Evolutionary conservation across 1,140 invertebrate species (phyloP), one percentile per base, ranked within the genome.

Genomic region (Globodera rostochiensis): DNA sequence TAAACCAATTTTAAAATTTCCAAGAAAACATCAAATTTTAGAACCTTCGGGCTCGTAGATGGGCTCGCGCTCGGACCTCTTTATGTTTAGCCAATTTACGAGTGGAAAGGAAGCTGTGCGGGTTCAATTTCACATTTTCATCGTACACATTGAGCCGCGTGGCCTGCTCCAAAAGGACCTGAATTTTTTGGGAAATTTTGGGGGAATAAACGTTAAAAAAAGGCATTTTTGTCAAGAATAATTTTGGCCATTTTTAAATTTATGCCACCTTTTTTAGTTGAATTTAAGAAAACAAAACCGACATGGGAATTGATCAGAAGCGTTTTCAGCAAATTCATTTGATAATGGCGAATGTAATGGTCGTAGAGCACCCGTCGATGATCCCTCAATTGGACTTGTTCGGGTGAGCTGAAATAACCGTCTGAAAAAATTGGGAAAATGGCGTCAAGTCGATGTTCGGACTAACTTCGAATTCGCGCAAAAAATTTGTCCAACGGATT

Each of bases 341-440:
- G 64, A 53, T 83, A 81, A 70, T 83, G 74, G 11, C 82, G 82
- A 79, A 83, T 83, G 70, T 84, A 83, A 74, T 83, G 82, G 45
- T 83, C 82, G 57, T 83, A 83, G 19, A 83, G 73, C 36, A 83
- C 82, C 64, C 83, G 21, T 73, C 73, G 50, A 47, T 83, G 75
- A 60, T 84, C 82, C 45, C 82, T 57, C 25, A 83, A 57, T 49
- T 83, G 82, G 13, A 84, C 82, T 53, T 83, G 64, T 47, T 83
- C 73, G 50, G 80, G 50, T 46, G 82, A 67, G 79, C 70, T 83
- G 25, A 83, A 83, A 67, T 83, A 83, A 19, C 82, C 82, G 46
- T 53, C 82, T 83, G 69, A 83, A 83, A 84, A 3, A 75, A 76
- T 36, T 46, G 8, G 9, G 11, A 13, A 46, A 11, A 77, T 21